Evolutionary conservation across 2,113 vertebrate species (phyloP), one percentile per base, ranked within the genome.

Genomic region (Oreochromis spilurus): DNA sequence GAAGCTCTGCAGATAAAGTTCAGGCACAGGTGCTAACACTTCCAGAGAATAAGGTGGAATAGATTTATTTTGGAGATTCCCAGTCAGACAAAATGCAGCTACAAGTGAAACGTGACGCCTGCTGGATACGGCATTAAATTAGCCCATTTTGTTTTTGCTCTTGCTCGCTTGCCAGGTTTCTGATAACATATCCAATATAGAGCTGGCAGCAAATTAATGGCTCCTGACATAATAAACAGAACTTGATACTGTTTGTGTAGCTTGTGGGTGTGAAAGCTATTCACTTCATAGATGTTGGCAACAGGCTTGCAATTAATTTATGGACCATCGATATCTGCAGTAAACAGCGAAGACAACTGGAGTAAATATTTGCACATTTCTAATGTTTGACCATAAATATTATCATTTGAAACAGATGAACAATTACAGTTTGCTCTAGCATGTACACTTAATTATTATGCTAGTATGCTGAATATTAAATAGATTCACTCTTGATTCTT

Each of bases 221-320:
- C 90, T 91, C 81, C 93, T 88, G 92, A 95, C 92, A 91, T 93
- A 89, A 93, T 92, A 87, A 95, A 93, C 90, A 92, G 57, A 92
- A 92, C 88, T 93, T 84, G 52, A 92, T 95, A 88, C 79, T 81
- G 87, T 84, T 90, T 93, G 87, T 86, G 82, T 86, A 77, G 88
- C 90, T 86, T 81, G 55, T 84, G 83, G 87, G 57, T 84, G 84
- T 83, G 82, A 92, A 89, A 84, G 84, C 58, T 83, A 89, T 91
- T 93, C 88, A 82, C 83, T 88, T 88, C 58, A 91, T 83, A 86
- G 91, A 92, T 38, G 85, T 84, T 89, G 83, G 78, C 91, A 87
- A 87, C 80, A 85, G 55, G 54, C n/a, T 19, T 82, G 80, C 54
- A 60, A 89, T 94, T 94, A 82, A 90, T 94, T 90, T 89, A 84